Base-by-base conservation (phyloP, 2,797 vertebrate species). In the Oophaga sylvatica region DNA sequence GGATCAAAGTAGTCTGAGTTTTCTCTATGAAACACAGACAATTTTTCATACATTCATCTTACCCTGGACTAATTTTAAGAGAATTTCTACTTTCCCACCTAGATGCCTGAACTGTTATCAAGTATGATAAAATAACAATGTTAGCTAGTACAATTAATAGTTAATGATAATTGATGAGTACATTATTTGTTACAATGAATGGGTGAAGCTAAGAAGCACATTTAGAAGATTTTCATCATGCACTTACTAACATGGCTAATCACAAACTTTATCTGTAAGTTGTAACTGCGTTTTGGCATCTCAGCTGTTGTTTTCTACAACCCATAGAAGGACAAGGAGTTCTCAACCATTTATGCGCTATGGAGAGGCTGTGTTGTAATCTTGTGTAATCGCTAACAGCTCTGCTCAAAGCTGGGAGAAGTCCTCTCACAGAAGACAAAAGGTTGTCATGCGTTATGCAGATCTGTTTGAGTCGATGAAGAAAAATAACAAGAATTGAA, bases 361-460 rank as follows among this genome's bases (percentile, higher is more conserved):
- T 19, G 76, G 77, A 35, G 17, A 80, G 26, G 31, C 29, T 60
- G 17, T 79, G 6, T 20, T 80, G 56, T 80, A 80, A 79, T 31
- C 31, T 20, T 80, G 29, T 86, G 65, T 68, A 60, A 16, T 19
- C 53, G 67, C 41, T 78, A 59, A 31, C 81, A 84, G 76, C 57
- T 31, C 56, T 71, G 35, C 80, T 78, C 62, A 16, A 62, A 79
- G 31, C 31, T 45, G 73, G 80, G 80, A 68, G 73, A 77, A 85
- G 78, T 48, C 82, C 79, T 88, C 22, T 59, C 29, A 53, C 70
- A 89, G 29, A 77, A 86, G 76, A 82, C 78, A 77, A 86, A 60
- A 86, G 84, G 71, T 22, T 89, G 84, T 79, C 84, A 82, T 86
- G 83, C 86, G 79, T 76, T 63, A 85, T 63, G 60, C 71, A 77